A percentile compares a stretch with the other conserved stretches of the same genome.
Conservation (phyloP, 2,797 vertebrate species). For the Mormyrops boulengeri region DNA sequence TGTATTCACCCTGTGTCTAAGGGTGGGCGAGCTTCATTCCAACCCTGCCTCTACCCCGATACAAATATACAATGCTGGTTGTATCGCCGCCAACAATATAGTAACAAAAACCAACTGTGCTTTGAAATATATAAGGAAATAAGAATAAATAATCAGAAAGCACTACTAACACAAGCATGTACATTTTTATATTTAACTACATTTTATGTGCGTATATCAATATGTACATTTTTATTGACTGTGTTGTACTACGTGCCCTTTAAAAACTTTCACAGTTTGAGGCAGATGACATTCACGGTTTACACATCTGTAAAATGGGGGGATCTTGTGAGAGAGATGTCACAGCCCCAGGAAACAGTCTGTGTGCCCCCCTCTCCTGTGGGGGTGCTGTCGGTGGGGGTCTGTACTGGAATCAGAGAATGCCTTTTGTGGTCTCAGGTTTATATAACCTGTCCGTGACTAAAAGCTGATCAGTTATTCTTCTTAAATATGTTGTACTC, state of each 20-base stretch:
- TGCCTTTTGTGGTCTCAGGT: not conserved
- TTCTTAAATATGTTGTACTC: not conserved
- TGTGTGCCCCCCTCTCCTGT: not conserved
- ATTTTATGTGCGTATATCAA: not conserved
- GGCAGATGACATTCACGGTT: not conserved
- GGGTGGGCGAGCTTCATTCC: not conserved
- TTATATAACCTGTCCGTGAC: not conserved
- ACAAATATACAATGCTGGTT: not conserved
- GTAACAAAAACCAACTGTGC: not conserved
- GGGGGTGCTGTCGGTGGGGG: not conserved
- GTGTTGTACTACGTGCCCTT: not conserved
- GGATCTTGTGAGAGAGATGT: not conserved
- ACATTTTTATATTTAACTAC: not conserved
- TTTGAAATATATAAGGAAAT: not conserved
- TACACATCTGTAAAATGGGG: not conserved
- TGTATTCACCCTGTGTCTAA: not conserved
- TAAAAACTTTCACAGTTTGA: not conserved
- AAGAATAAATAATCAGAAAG: not conserved
- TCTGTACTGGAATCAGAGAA: not conserved
- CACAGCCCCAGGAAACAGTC: not conserved
- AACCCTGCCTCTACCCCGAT: not conserved
- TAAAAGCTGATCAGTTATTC: not conserved
- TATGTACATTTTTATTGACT: not conserved
- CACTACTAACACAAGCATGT: not conserved
- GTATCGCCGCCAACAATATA: not conserved